Conservation (phyloP, 1,140 invertebrate species). For the Oedothorax gibbosus region DNA sequence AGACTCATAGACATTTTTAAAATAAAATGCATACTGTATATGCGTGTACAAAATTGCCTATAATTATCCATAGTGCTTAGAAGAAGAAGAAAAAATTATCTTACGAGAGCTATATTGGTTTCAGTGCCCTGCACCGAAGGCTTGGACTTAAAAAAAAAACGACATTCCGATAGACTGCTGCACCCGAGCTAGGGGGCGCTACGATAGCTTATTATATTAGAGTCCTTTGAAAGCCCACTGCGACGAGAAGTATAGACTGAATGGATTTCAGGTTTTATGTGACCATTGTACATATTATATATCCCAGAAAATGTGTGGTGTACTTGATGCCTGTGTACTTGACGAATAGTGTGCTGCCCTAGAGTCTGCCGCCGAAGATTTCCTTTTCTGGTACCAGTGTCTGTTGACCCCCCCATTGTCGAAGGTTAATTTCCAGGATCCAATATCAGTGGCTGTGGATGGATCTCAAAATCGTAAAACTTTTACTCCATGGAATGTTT, state of each 20-base stretch:
- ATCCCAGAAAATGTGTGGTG: slow-evolving; percentile 46
- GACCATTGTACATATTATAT: slow-evolving; percentile 60
- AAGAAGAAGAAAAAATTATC: slow-evolving; percentile 40
- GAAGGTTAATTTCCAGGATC: slow-evolving; percentile 37
- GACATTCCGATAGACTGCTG: slow-evolving; percentile 47
- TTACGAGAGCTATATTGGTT: slow-evolving; percentile 35
- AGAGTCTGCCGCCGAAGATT: slow-evolving; percentile 48
- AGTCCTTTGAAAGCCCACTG: slow-evolving; percentile 50
- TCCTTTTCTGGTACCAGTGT: slow-evolving; percentile 55
- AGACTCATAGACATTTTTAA: slow-evolving; percentile 14
- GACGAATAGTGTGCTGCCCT: slow-evolving; percentile 54
- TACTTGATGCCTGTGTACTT: slow-evolving; percentile 56
- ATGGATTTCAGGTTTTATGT: slow-evolving; percentile 44
- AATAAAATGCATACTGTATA: slow-evolving; percentile 24
- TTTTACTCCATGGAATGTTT: background rate
- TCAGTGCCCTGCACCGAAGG: background rate
- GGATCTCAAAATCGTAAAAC: background rate
- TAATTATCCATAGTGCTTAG: slow-evolving; percentile 48
- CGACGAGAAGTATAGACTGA: slow-evolving; percentile 28
- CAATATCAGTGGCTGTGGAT: background rate
- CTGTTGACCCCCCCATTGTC: slow-evolving; percentile 31
- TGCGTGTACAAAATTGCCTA: slow-evolving; percentile 49
- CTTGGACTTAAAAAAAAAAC: slow-evolving; percentile 8
- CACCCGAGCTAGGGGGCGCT: slow-evolving; percentile 8
- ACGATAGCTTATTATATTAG: background rate